phyloP scores from a whole-genome alignment of 2,797 vertebrate species.

The Prunella strophiata region DNA sequence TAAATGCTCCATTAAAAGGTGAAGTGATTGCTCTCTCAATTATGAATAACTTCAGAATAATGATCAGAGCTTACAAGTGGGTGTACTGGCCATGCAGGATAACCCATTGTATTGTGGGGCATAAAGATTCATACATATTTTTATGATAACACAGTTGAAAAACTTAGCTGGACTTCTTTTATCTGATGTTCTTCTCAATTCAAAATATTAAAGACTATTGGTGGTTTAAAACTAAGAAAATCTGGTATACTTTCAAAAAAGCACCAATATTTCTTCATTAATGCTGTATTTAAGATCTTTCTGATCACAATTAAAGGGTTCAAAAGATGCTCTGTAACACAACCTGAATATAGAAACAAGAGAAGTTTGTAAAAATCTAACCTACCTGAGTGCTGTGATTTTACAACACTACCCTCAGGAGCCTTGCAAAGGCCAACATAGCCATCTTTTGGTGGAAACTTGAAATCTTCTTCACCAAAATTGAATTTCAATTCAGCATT shows the following conservation, averaged over 20 bases:
- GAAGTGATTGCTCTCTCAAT: not conserved
- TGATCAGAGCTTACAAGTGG: not conserved
- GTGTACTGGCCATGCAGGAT: not conserved
- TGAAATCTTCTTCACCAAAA: constrained; percentile 95
- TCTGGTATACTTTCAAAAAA: not conserved
- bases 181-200: not conserved
- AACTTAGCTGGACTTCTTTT: not conserved
- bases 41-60: not conserved
- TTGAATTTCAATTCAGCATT: constrained; percentile 98
- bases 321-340: not conserved
- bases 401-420: constrained; percentile 80
- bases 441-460: constrained; percentile 88
- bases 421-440: constrained; percentile 88
- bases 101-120: not conserved
- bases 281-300: not conserved
- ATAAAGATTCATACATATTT: not conserved
- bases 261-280: not conserved
- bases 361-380: not conserved
- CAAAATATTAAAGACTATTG: not conserved
- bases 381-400: constrained; percentile 90
- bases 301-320: not conserved
- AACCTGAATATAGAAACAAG: not conserved
- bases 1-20: not conserved
- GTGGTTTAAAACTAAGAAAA: not conserved
- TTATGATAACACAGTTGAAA: not conserved